Base-by-base conservation (phyloP, 1,140 invertebrate species). In the Drosophila repleta region DNA sequence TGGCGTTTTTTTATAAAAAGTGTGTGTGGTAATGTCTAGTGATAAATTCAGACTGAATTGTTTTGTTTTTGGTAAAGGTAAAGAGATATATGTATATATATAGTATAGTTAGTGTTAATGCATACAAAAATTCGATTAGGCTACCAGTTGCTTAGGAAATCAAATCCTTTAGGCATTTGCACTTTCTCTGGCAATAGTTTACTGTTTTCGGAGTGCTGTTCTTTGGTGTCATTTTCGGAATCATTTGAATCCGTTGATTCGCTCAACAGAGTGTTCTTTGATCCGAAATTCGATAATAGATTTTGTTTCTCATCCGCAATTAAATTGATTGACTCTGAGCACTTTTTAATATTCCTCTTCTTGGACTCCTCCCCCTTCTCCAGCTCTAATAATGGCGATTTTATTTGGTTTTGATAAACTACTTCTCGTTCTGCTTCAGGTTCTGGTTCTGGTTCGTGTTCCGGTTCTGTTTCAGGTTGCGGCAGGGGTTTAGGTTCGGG, bases 101-200 rank as follows among this genome's bases (percentile, higher is more conserved):
- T n/a, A n/a, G n/a, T n/a, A 35, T 53, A 24, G n/a, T 41, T 43
- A 15, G 15, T 18, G 15, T 45, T 45, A 20, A 48, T 7, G 20
- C 13, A 24, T 52, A 52, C 11, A 13, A 24, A 20, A 57, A 58
- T 24, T 26, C 10, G 26, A 45, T 29, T 41, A 11, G 41, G 29
- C 52, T 88, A 91, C 90, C 90, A 91, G 64, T 91, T 91, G 51
- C 73, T 91, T 15, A 91, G 65, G 62, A 91, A 91, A 58, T 91
- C 90, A 53, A 91, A 91, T 5, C 90, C 90, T n/a, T 84, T 81
- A 1, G 76, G 79, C n/a, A 91, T 76, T 49, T 84, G 29, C n/a
- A 72, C 20, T 56, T 74, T 57, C 3, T 66, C 35, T 7, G 81
- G 61, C 53, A 91, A 56, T 37, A 90, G 66, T 51, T 75, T 63